Conservation (phyloP, 2,113 vertebrate genomes). For the Dipodomys spectabilis region DNA sequence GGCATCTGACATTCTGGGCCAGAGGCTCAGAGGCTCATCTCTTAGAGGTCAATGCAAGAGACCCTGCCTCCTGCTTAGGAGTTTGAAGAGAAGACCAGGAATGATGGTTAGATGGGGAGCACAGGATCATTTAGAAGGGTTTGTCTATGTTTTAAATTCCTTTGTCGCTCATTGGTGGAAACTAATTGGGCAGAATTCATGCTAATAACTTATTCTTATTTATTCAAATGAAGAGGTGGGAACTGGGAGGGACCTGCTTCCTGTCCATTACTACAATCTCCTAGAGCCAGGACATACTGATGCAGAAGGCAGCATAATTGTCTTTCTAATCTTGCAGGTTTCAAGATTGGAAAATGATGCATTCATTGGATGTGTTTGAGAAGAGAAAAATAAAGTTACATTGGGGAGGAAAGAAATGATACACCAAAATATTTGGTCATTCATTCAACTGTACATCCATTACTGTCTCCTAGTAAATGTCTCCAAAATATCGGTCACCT, state of each 20-base stretch:
- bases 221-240: conserved; percentile 27
- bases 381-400: conserved; percentile 82
- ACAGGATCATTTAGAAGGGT: rapidly evolving
- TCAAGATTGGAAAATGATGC: conserved; percentile 84
- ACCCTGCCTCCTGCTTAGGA: background rate
- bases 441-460: too few relatives aligned
- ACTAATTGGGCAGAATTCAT: background rate
- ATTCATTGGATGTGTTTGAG: conserved; percentile 9
- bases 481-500: too few relatives aligned
- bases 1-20: rapidly evolving
- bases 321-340: conserved; percentile 86
- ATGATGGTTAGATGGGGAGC: background rate
- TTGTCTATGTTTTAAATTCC: background rate
- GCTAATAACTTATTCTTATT: background rate
- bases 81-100: background rate
- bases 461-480: too few relatives aligned
- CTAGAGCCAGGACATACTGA: background rate
- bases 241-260: background rate
- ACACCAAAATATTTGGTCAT: too few relatives aligned
- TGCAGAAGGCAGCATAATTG: background rate
- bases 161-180: background rate
- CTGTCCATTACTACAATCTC: background rate
- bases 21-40: rapidly evolving
- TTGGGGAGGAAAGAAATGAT: background rate
- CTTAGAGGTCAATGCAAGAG: background rate